Evolutionary conservation across 1,140 invertebrate genomes (phyloP).

Genomic region (Chrysopa pallens): DNA sequence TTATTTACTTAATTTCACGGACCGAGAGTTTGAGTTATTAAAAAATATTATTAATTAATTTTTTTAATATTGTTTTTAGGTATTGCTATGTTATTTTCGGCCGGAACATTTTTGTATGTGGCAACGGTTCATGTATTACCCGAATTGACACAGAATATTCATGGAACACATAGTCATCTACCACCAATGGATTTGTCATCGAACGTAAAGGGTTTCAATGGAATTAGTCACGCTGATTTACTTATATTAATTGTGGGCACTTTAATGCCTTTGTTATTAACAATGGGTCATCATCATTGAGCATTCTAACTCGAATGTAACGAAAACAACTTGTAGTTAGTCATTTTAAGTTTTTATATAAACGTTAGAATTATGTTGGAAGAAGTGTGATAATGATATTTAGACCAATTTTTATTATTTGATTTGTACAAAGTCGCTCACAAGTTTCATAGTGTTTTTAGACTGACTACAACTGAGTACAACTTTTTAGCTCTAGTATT

Average conservation of each 20-base stretch:
- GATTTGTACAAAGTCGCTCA: no score
- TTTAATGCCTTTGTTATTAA: conserved; percentile 69
- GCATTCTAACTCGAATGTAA: background rate
- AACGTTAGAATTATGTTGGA: no score
- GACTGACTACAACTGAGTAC: no score
- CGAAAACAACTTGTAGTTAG: background rate
- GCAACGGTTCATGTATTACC: conserved; percentile 96
- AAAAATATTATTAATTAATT: no score
- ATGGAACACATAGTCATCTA: conserved; percentile 25
- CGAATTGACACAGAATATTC: conserved; percentile 53
- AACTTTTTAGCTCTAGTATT: no score
- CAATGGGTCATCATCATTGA: conserved; percentile 84
- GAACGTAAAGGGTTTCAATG: conserved; percentile 27
- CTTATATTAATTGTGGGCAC: conserved; percentile 68
- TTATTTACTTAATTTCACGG: background rate
- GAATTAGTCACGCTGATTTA: conserved; percentile 61
- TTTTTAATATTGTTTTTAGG: conserved; percentile 49
- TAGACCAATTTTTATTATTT: no score
- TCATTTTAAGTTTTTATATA: no score
- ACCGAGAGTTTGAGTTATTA: background rate
- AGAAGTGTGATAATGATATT: no score
- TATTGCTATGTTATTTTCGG: conserved; percentile 95
- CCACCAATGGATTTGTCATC: conserved; percentile 22
- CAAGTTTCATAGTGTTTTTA: no score
- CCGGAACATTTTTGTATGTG: conserved; percentile 96